phyloP scores from a whole-genome alignment of 2,797 vertebrate genomes.

The Danio tinwini region DNA sequence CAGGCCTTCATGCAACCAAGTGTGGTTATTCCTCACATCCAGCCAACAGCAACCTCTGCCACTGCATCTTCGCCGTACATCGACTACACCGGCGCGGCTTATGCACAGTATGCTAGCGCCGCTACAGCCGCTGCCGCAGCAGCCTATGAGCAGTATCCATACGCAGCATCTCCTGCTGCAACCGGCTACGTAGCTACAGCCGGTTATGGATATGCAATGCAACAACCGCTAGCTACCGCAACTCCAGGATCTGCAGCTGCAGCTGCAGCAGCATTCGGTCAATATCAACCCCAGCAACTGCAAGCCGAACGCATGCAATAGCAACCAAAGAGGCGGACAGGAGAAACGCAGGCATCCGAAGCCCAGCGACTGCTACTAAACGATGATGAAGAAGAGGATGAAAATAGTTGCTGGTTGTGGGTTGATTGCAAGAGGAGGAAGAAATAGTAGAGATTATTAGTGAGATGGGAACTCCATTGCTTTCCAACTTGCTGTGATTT shows the following conservation, averaged over 20 bases:
- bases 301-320: slow-evolving; percentile 98
- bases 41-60: slow-evolving; percentile 84
- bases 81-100: slow-evolving; percentile 95
- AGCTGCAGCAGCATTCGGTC: slow-evolving; percentile 81
- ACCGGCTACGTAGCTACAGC: slow-evolving; percentile 89
- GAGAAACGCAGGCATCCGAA: slow-evolving; percentile 64
- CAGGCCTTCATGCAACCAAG: slow-evolving; percentile 98
- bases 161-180: slow-evolving; percentile 90
- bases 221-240: slow-evolving; percentile 87
- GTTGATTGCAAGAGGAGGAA: slow-evolving; percentile 66
- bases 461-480: slow-evolving; percentile 78
- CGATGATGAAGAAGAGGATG: slow-evolving; percentile 58
- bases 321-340: slow-evolving; percentile 71
- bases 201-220: slow-evolving; percentile 93
- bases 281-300: slow-evolving; percentile 94
- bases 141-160: slow-evolving; percentile 95
- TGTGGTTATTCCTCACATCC: slow-evolving; percentile 94
- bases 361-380: slow-evolving; percentile 64
- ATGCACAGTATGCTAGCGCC: slow-evolving; percentile 91
- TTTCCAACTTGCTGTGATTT: slow-evolving; percentile 86
- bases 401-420: slow-evolving; percentile 51
- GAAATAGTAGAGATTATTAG: slow-evolving; percentile 67
- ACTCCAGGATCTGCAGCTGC: slow-evolving; percentile 86
- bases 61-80: slow-evolving; percentile 92
- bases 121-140: slow-evolving; percentile 83